Conservation (phyloP, 2,888 invertebrate species). For the Leucoptera coffeella region DNA sequence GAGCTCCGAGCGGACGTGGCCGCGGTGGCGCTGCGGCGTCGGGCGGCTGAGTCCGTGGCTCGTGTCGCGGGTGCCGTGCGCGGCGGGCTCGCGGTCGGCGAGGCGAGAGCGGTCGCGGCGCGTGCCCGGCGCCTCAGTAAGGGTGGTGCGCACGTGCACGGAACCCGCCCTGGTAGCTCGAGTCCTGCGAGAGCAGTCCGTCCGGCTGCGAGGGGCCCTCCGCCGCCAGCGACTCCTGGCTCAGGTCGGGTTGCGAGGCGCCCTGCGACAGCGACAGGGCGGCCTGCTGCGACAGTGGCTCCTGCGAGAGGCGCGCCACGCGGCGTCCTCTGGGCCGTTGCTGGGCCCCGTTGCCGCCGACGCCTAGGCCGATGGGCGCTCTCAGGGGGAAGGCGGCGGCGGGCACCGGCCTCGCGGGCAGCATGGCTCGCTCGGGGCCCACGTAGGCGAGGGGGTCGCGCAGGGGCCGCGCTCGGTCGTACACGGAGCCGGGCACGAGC, state of each 20-base stretch:
- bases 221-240: slow-evolving; percentile 77
- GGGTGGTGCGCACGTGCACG: slow-evolving; percentile 62
- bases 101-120: slow-evolving; percentile 76
- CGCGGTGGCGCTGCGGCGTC: neutral
- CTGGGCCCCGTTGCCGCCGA: slow-evolving; percentile 57
- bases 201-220: slow-evolving; percentile 93
- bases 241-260: slow-evolving; percentile 66
- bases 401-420: slow-evolving; percentile 79
- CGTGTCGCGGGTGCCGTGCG: slow-evolving; percentile 9
- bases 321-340: slow-evolving; percentile 35
- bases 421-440: slow-evolving; percentile 73
- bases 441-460: slow-evolving; percentile 92
- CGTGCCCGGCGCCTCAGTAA: slow-evolving; percentile 81
- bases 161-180: slow-evolving; percentile 73
- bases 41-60: neutral
- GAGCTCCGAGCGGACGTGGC: neutral
- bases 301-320: slow-evolving; percentile 54
- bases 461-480: slow-evolving; percentile 78
- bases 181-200: slow-evolving; percentile 89
- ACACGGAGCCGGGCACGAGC: slow-evolving; percentile 87
- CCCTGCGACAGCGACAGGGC: slow-evolving; percentile 67
- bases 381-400: slow-evolving; percentile 92
- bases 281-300: slow-evolving; percentile 69
- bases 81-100: slow-evolving; percentile 67
- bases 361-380: slow-evolving; percentile 72